Evolutionary conservation across 1,140 invertebrate genomes (phyloP).

Genomic region (Drosophila virilis): DNA sequence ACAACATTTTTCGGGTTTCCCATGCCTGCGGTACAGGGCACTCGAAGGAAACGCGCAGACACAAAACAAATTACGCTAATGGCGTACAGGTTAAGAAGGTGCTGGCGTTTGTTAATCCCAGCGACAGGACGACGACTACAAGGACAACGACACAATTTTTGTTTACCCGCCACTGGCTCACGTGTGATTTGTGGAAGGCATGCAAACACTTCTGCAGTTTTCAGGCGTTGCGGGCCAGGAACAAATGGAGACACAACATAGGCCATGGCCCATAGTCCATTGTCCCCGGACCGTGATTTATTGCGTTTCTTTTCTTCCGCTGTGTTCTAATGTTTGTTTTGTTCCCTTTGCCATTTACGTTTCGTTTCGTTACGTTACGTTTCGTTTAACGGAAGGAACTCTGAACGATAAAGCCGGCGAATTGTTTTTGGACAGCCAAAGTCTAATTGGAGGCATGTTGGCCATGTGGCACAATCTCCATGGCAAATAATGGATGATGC

Average conservation of each 20-base stretch:
- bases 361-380: slow-evolving; percentile 18
- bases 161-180: slow-evolving; percentile 2
- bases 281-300: slow-evolving; percentile 59
- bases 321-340: slow-evolving; percentile 47
- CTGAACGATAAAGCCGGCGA: slow-evolving; percentile 53
- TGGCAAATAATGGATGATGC: slow-evolving; percentile 25
- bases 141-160: slow-evolving; percentile 32
- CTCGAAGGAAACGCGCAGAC: slow-evolving; percentile 29
- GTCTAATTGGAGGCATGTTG: slow-evolving; percentile 53
- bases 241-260: slow-evolving; percentile 29
- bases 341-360: neutral
- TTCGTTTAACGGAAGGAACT: slow-evolving; percentile 59
- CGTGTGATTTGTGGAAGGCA: slow-evolving; percentile 48
- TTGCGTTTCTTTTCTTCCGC: slow-evolving; percentile 43
- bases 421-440: slow-evolving; percentile 39
- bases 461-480: slow-evolving; percentile 29
- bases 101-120: slow-evolving; percentile 56
- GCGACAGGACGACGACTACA: slow-evolving; percentile 35
- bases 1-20: slow-evolving; percentile 63
- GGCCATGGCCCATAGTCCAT: slow-evolving; percentile 22
- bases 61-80: slow-evolving; percentile 76
- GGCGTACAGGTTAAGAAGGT: slow-evolving; percentile 70
- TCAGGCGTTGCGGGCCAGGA: slow-evolving; percentile 14
- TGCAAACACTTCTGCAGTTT: slow-evolving; percentile 42
- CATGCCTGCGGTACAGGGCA: neutral